Conservation (phyloP, 2,797 vertebrate genomes). For the Esox lucius region DNA sequence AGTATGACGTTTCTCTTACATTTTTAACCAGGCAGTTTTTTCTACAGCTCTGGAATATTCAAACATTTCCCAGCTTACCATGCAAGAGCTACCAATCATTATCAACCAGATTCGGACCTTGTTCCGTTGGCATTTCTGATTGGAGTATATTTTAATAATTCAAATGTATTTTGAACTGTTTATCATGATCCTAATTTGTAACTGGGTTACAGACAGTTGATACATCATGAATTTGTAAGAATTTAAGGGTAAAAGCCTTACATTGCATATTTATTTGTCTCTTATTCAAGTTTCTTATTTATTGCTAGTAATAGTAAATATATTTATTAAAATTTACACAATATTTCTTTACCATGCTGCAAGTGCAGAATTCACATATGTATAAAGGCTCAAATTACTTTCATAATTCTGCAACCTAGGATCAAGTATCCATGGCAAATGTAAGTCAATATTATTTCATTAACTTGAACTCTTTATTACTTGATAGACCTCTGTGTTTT, state of each 20-base stretch:
- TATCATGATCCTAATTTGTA: too few relatives aligned
- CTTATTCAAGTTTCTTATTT: background rate
- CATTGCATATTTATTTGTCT: background rate
- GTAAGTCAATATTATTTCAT: background rate
- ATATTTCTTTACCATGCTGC: background rate
- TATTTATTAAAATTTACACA: background rate
- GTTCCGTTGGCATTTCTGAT: too few relatives aligned
- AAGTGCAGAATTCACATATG: background rate
- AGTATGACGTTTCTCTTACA: too few relatives aligned
- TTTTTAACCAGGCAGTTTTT: too few relatives aligned
- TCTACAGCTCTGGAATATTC: too few relatives aligned
- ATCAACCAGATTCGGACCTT: too few relatives aligned
- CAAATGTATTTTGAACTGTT: too few relatives aligned
- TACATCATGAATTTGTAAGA: too few relatives aligned
- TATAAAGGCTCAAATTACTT: background rate
- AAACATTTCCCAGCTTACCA: too few relatives aligned
- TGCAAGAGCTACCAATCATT: too few relatives aligned
- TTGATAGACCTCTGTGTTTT: slow-evolving; percentile 5
- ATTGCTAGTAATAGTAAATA: too few relatives aligned
- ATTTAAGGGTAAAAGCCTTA: background rate
- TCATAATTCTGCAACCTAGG: background rate
- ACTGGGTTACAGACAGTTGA: background rate
- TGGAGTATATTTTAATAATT: too few relatives aligned
- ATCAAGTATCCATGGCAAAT: background rate
- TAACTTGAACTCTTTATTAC: background rate